Evolutionary conservation across 2,888 invertebrate species (phyloP).

Genomic region (Netelia fuscicornis): DNA sequence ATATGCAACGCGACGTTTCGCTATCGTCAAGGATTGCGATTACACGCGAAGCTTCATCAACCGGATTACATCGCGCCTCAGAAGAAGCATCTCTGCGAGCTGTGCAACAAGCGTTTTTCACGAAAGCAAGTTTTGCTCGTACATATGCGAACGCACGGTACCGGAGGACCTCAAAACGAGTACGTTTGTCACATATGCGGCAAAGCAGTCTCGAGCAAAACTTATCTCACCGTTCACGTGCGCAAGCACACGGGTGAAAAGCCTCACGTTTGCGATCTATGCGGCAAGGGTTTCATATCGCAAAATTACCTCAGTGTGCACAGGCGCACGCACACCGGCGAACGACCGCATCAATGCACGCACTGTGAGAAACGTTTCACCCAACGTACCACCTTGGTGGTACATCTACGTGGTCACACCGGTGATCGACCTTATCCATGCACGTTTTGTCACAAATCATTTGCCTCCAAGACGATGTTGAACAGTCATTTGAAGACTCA

Average conservation of each 20-base stretch:
- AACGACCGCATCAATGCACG: constrained; percentile 82
- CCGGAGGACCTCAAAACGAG: constrained; percentile 84
- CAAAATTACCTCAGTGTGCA: constrained; percentile 83
- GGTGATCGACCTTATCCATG: constrained; percentile 83
- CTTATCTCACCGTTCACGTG: constrained; percentile 88
- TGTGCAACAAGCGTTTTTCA: constrained; percentile 83
- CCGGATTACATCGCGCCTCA: constrained; percentile 83
- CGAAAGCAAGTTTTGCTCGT: constrained; percentile 82
- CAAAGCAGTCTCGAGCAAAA: constrained; percentile 87
- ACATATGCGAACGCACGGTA: constrained; percentile 83
- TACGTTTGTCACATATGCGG: constrained; percentile 88
- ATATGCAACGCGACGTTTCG: constrained; percentile 83
- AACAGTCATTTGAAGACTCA: constrained; percentile 83
- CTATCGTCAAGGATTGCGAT: constrained; percentile 81
- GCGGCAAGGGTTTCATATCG: constrained; percentile 83
- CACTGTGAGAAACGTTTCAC: constrained; percentile 83
- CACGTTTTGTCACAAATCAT: constrained; percentile 81
- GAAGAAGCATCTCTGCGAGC: constrained; percentile 83
- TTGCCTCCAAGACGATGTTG: constrained; percentile 83
- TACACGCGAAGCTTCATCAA: constrained; percentile 83
- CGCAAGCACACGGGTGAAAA: constrained; percentile 88
- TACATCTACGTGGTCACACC: constrained; percentile 82
- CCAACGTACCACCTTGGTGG: constrained; percentile 83
- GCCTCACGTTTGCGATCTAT: constrained; percentile 87
- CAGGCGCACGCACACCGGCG: constrained; percentile 83